These are phyloP conservation scores for Aphelenchoides besseyi DNA, from an alignment of 1,140 invertebrate species.

Conservation along the genomic window DNA sequence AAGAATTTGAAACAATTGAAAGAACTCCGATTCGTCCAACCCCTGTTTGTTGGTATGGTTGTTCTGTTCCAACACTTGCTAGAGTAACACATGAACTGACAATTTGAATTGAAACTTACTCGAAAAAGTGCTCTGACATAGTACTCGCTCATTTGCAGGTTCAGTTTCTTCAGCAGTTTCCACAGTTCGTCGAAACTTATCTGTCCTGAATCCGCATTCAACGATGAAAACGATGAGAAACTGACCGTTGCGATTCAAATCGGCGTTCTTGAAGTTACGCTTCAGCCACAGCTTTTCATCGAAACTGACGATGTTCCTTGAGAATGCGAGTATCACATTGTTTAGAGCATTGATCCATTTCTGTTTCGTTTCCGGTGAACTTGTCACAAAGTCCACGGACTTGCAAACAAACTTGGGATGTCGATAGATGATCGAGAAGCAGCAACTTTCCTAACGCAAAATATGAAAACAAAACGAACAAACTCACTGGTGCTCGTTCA, in stretches of 20 bases:
- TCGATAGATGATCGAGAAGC: slow-evolving; percentile 59
- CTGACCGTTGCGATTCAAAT: slow-evolving; percentile 54
- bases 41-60: slow-evolving; percentile 13
- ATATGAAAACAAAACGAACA: not conserved
- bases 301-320: slow-evolving; percentile 46
- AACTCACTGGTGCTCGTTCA: slow-evolving; percentile 45
- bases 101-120: slow-evolving; percentile 29
- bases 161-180: slow-evolving; percentile 56
- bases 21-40: slow-evolving; percentile 57
- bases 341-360: slow-evolving; percentile 39
- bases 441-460: slow-evolving; percentile 55
- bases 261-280: slow-evolving; percentile 55
- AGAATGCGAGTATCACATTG: slow-evolving; percentile 28
- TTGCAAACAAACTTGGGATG: slow-evolving; percentile 57
- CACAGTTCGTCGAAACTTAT: slow-evolving; percentile 58
- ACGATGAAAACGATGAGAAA: not conserved
- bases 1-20: slow-evolving; percentile 49
- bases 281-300: slow-evolving; percentile 56
- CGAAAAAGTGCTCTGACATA: slow-evolving; percentile 55
- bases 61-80: slow-evolving; percentile 18
- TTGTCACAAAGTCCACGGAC: slow-evolving; percentile 54
- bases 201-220: slow-evolving; percentile 47
- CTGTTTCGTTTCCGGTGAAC: slow-evolving; percentile 24
- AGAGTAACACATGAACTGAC: slow-evolving; percentile 10
- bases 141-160: slow-evolving; percentile 55